Evolutionary conservation across 2,888 invertebrate species (phyloP).

Genomic region (Gortyna flavago): DNA sequence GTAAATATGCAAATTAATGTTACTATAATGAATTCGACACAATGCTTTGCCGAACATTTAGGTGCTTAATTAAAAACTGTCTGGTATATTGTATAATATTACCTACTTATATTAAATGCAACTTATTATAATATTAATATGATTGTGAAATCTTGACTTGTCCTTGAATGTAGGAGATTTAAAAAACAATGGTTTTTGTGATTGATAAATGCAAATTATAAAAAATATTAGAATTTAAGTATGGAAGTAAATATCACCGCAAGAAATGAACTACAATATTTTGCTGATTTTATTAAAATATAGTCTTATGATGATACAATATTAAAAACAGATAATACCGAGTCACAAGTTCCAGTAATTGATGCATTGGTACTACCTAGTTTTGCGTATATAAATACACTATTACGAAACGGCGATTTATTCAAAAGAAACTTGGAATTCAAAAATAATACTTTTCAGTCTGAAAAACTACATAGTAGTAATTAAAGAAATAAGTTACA

Average conservation of each 20-base stretch:
- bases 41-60: not conserved
- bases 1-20: not conserved
- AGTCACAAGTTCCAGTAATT: not conserved
- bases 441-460: not conserved
- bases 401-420: not conserved
- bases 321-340: not conserved
- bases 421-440: not conserved
- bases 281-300: not conserved
- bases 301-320: not conserved
- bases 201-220: not conserved
- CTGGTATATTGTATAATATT: too few relatives aligned
- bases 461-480: not conserved
- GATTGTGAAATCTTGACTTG: too few relatives aligned
- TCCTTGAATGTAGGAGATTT: too few relatives aligned
- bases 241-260: not conserved
- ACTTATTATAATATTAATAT: too few relatives aligned
- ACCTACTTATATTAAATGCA: too few relatives aligned
- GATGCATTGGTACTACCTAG: not conserved
- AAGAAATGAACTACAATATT: not conserved
- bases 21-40: too few relatives aligned
- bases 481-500: not conserved
- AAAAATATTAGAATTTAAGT: not conserved
- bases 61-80: not conserved
- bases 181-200: too few relatives aligned
- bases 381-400: not conserved